Evolutionary conservation across 2,113 vertebrate species (phyloP), one percentile per base, ranked within the genome.

Genomic region (Erythrolamprus reginae): DNA sequence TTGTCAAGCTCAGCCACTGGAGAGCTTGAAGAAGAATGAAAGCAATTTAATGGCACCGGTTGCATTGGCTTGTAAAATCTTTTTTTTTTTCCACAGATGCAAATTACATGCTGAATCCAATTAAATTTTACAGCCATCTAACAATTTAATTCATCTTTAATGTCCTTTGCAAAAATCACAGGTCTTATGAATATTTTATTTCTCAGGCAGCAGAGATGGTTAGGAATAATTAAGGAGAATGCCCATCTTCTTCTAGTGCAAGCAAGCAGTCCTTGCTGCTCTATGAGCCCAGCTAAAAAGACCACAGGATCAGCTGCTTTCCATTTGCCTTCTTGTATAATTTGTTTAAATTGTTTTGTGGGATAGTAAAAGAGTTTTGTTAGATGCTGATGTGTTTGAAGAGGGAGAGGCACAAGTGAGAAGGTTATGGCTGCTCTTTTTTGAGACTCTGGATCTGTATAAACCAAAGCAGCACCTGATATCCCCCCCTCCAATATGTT

Each of bases 181-280:
- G 90, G 94, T 92, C 90, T 83, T 93, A 96, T 96, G 96, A 97
- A 96, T 97, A 95, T 95, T 97, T 97, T 95, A 95, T 96, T 97
- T 95, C 90, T 26, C 93, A 95, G 88, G 89, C 91, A 91, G 93
- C 92, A 88, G 65, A 87, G 61, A 65, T 47, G 21, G 47, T 93
- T 92, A 91, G 87, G 86, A 92, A 92, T 93, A 92, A 93, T 94
- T 91, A 93, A 94, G 90, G 88, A 38, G 52, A 92, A 77, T 1
- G 10, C 19, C 0, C 26, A 85, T 45, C 5, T 91, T 77, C 26
- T 90, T 33, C 3, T 13, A 77, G 48, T 86, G 53, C 52, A 91
- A n/a, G 61, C 56, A 84, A 58, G 38, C 58, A 88, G 0, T 0
- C 55, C 48, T 50, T 3, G 1, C 0, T 83, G 61, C 0, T 0